Evolutionary conservation across 2,888 invertebrate species (phyloP).

Genomic region (Eupeodes luniger): DNA sequence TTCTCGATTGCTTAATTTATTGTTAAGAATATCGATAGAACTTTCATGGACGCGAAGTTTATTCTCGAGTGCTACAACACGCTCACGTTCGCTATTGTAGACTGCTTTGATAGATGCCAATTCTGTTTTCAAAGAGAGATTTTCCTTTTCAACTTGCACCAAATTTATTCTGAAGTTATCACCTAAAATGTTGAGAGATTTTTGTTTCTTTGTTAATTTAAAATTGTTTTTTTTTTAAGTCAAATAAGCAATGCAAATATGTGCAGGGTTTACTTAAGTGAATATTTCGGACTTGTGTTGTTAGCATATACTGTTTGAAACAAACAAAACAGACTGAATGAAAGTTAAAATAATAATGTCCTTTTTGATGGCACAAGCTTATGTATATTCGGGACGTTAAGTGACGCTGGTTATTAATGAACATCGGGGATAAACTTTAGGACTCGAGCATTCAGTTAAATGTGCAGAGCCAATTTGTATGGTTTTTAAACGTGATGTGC

Average conservation of each 20-base stretch:
- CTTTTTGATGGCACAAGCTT: neutral
- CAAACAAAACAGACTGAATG: neutral
- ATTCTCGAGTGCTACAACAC: constrained; percentile 87
- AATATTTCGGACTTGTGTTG: neutral
- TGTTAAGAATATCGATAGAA: constrained; percentile 86
- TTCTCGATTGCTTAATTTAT: constrained; percentile 88
- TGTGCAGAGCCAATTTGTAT: neutral
- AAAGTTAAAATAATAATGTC: neutral
- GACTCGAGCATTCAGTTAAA: neutral
- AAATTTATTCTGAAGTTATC: constrained; percentile 88
- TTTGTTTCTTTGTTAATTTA: neutral
- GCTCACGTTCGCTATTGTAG: constrained; percentile 88
- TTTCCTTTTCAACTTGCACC: constrained; percentile 89
- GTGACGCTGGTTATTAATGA: neutral
- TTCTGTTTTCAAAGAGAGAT: constrained; percentile 88
- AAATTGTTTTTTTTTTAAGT: no score
- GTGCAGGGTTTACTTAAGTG: neutral
- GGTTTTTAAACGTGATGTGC: neutral
- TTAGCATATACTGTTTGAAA: neutral
- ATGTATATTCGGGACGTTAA: neutral
- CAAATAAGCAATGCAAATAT: neutral
- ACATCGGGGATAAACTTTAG: neutral
- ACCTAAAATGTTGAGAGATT: constrained; percentile 81
- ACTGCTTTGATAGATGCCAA: constrained; percentile 88
- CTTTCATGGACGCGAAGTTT: constrained; percentile 88